Base-by-base conservation (phyloP, 2,113 vertebrate genomes). In the Arenaria interpres region DNA sequence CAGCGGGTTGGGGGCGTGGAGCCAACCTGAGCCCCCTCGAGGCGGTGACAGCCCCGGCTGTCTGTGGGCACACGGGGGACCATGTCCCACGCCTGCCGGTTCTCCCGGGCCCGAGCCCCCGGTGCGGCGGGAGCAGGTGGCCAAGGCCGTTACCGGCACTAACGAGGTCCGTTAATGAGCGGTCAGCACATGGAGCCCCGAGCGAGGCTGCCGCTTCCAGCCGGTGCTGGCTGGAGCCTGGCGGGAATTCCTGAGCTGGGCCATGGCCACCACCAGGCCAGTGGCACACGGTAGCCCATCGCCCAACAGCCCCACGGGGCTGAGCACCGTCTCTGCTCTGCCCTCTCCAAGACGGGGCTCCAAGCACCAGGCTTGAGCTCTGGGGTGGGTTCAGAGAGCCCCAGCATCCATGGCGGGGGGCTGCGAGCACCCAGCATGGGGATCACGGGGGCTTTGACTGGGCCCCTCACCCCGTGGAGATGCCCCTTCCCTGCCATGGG, bases 341-440 rank as follows among this genome's bases (percentile, higher is more conserved):
- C 43, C 43, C 43, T 45, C 43, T 8, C 43, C 17, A 6, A 7
- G 17, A 45, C 16, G 14, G 43, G 43, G 43, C 43, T 46, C 69
- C 4, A 1, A 30, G 35, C 22, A 16, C 48, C 80, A 9, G n/a
- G 9, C 25, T n/a, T 2, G 32, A 41, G 33, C 35, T 37, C 39
- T 5, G 11, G 8, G 35, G 22, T 17, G 7, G 14, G 12, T 0
- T 24, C 19, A 5, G 6, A 5, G n/a, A 28, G 24, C 39, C 56
- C 17, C 66, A 12, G 19, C 5, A 27, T 9, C n/a, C 17, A 0
- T 51, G 3, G n/a, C n/a, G n/a, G 32, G 33, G 16, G 8, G 11
- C 30, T 5, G 20, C 0, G 4, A 54, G n/a, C 17, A 4, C 9
- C 15, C 0, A 0, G 6, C 2, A 0, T 5, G 39, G 20, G 37